Evolutionary conservation across 2,888 invertebrate species (phyloP).

Genomic region (Torymus tubicola): DNA sequence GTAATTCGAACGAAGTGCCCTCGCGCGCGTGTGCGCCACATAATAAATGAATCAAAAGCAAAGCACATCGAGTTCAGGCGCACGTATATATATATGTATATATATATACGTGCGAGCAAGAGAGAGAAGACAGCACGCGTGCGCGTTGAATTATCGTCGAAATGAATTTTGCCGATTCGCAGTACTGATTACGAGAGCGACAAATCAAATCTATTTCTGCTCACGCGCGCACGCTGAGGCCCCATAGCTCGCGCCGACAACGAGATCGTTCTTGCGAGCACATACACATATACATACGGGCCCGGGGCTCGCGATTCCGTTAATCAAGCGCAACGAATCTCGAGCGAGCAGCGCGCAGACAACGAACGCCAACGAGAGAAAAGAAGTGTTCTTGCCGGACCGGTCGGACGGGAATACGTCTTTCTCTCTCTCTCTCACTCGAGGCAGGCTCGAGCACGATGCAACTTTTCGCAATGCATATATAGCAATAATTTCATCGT

Average conservation of each 20-base stretch:
- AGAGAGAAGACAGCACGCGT: not conserved
- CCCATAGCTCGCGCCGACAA: slow-evolving; percentile 18
- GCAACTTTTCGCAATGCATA: slow-evolving; percentile 32
- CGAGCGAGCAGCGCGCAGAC: slow-evolving; percentile 9
- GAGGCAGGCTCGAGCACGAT: no score
- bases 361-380: not conserved
- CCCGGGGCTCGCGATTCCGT: slow-evolving; percentile 42
- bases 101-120: no score
- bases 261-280: slow-evolving; percentile 38
- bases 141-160: slow-evolving; percentile 48
- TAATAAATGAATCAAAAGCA: slow-evolving; percentile 24
- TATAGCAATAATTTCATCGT: slow-evolving; percentile 38
- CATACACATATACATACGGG: not conserved
- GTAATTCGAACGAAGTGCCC: not conserved
- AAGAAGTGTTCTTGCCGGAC: slow-evolving; percentile 48
- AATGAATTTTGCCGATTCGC: slow-evolving; percentile 50
- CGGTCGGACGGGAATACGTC: slow-evolving; percentile 53
- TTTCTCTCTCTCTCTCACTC: not conserved
- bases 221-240: not conserved
- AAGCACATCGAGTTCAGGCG: no score
- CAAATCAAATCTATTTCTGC: slow-evolving; percentile 51
- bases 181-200: slow-evolving; percentile 47
- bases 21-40: no score
- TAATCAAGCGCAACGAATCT: slow-evolving; percentile 58
- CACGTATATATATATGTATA: no score